phyloP scores from a whole-genome alignment of 1,140 invertebrate genomes.

The Oedothorax gibbosus region DNA sequence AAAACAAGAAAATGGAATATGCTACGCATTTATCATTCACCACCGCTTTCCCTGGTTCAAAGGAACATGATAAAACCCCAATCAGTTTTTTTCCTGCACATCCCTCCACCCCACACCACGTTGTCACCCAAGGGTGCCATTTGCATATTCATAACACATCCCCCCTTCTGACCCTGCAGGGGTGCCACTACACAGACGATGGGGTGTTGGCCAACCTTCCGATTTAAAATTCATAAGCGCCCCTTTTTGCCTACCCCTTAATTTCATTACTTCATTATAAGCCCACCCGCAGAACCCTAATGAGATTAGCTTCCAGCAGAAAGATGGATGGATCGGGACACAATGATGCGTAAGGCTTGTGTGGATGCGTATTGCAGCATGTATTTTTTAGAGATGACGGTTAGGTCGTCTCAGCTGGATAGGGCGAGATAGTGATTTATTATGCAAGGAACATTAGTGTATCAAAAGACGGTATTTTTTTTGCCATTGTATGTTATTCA shows the following conservation, averaged over 20 bases:
- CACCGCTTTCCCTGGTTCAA: no score
- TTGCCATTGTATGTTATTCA: no score
- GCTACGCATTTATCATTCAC: no score
- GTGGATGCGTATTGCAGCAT: background rate
- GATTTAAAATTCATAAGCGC: slow-evolving; percentile 55
- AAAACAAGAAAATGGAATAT: no score
- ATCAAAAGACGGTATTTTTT: background rate
- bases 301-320: slow-evolving; percentile 39
- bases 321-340: slow-evolving; percentile 9
- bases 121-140: slow-evolving; percentile 50
- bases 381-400: background rate
- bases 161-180: slow-evolving; percentile 16
- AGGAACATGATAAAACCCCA: no score
- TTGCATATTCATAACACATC: slow-evolving; percentile 42
- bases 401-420: background rate
- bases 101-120: slow-evolving; percentile 13
- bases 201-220: slow-evolving; percentile 13
- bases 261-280: slow-evolving; percentile 57
- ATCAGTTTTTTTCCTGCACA: background rate
- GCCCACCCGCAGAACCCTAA: slow-evolving; percentile 15
- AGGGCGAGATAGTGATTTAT: background rate
- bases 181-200: background rate
- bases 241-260: slow-evolving; percentile 1
- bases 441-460: background rate
- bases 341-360: slow-evolving; percentile 12